Base-by-base conservation (phyloP, 1,140 invertebrate genomes). In the Frieseomelitta varia region DNA sequence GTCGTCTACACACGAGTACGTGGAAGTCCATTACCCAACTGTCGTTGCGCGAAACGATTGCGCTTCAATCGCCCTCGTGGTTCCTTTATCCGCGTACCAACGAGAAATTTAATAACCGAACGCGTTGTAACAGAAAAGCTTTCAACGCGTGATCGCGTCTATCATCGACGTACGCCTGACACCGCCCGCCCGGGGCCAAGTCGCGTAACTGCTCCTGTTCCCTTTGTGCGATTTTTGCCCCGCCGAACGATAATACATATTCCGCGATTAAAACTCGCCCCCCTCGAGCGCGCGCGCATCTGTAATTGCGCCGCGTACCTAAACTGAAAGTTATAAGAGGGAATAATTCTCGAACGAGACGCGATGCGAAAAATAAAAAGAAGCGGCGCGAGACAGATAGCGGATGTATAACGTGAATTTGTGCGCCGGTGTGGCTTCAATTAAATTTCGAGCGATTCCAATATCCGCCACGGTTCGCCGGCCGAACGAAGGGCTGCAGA, bases 1-100 rank as follows among this genome's bases (percentile, higher is more conserved):
- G 8, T 47, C 39, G 39, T 47, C 39, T 47, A 8, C 39, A 47
- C 39, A 8, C 6, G 8, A 8, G 39, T 47, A 47, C 39, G 6
- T 75, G 73, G 84, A 58, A 84, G 79, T 80, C 78, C 74, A 84
- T 88, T 89, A 89, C 86, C 87, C 86, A 86, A 68, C 88, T 84
- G 84, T 88, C 79, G 84, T 78, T 82, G 86, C 73, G 53, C 74
- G 79, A 30, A 78, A 27, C 67, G 63, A 30, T 30, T 34, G 55
- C 73, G 61, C 81, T 89, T 88, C 88, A 88, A 89, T 86, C 81
- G 87, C n/a, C 58, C 34, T n/a, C 17, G 56, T 47, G 39, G 39
- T 61, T 19, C 39, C 47, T 21, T 27, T 58, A 47, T 56, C 73
- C 55, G 47, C 63, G 65, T 72, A 76, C 51, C 80, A 27, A 55